Base-by-base conservation (phyloP, 2,797 vertebrate species). In the Lates japonicus region DNA sequence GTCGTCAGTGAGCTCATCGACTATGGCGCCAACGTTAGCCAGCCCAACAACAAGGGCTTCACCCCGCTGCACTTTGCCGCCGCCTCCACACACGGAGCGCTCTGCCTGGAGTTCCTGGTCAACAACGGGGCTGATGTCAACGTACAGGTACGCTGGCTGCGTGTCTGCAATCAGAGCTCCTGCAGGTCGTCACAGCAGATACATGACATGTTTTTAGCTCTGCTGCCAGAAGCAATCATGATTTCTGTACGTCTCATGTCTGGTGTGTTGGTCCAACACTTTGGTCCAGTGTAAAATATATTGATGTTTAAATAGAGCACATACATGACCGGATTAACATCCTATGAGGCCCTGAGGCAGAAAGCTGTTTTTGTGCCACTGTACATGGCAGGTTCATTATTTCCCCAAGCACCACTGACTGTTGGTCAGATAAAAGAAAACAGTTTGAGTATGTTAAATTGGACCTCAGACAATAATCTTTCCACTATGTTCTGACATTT, bases 61-160 rank as follows among this genome's bases (percentile, higher is more conserved):
- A 99, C 98, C 6, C 98, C 98, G 8, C 92, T 99, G 92, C 98
- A 99, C 93, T 99, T 99, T 13, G 97, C 98, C 29, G 98, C 98
- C 2, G 97, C 97, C 14, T 99, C 98, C 86, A 97, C 96, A 0
- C 97, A 99, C 0, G 98, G 98, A 70, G 98, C 98, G 3, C 94
- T 98, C 82, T 99, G 98, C 87, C 95, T 99, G 78, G 98, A 99
- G 88, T 95, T 98, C 52, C 94, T 99, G 22, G 98, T 99, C 81
- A 98, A 98, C 94, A 99, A 98, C 0, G 97, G 98, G 33, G 97
- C 97, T 0, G 97, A 99, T 3, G 97, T 99, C 80, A 99, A 99
- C 63, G 93, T 98, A 14, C 98, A 99, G 97, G 98, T 99, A 75
- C 1, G 11, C n/a, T 7, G 49, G n/a, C 2, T 6, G 44, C 4